phyloP scores from a whole-genome alignment of 2,113 vertebrate genomes.

The Cottus gobio region DNA sequence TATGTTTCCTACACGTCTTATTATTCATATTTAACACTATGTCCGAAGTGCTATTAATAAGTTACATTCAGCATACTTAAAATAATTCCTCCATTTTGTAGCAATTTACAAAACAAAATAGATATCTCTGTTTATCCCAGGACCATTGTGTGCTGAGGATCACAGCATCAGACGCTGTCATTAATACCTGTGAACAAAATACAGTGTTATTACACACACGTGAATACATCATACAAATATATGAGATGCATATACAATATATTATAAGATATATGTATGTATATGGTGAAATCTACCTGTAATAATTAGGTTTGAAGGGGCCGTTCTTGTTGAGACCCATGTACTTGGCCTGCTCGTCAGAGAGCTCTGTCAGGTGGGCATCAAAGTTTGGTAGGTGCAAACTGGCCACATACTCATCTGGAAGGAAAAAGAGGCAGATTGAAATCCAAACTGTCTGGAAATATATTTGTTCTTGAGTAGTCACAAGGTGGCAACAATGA shows the following conservation, averaged over 20 bases:
- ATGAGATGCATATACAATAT: not conserved
- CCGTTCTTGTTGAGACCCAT: slow-evolving; percentile 98
- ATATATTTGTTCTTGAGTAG: not conserved
- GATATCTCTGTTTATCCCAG: slow-evolving; percentile 72
- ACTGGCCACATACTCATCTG: slow-evolving; percentile 97
- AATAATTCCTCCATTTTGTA: slow-evolving; percentile 77
- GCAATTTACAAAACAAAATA: slow-evolving; percentile 78
- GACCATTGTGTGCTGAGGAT: slow-evolving; percentile 43
- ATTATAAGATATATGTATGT: too few species aligned
- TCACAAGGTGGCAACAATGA: slow-evolving; percentile 55
- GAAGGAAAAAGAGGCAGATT: slow-evolving; percentile 50
- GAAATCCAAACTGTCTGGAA: not conserved
- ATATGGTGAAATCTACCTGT: slow-evolving; percentile 83
- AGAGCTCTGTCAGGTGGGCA: slow-evolving; percentile 94
- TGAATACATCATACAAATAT: not conserved
- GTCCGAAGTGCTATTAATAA: slow-evolving; percentile 69
- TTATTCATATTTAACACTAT: slow-evolving; percentile 58
- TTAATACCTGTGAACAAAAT: slow-evolving; percentile 75
- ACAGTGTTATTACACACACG: slow-evolving; percentile 13
- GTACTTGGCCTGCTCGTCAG: slow-evolving; percentile 97
- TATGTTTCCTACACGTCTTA: slow-evolving; percentile 50
- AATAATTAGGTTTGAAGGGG: slow-evolving; percentile 99
- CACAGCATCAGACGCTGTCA: slow-evolving; percentile 29
- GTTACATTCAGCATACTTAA: slow-evolving; percentile 79
- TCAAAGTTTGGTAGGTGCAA: slow-evolving; percentile 97